Evolutionary conservation across 2,797 vertebrate species (phyloP), one percentile per base, ranked within the genome.

Genomic region (Synanceia verrucosa): DNA sequence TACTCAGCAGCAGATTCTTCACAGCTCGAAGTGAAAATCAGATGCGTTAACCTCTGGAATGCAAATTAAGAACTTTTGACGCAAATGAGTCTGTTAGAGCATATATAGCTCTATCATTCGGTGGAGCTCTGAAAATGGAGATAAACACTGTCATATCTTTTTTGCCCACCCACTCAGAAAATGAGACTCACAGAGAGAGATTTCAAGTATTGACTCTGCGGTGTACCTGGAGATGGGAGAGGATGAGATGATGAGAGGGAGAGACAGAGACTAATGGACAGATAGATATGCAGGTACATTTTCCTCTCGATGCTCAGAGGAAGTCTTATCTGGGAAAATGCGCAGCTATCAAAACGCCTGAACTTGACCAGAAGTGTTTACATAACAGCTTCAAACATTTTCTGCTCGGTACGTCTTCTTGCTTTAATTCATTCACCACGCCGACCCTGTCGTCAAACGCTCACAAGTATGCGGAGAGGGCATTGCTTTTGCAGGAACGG

Each of bases 211-310:
- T 88, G 73, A 70, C 81, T 43, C 6, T 53, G 58, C 77, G 9
- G 61, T 12, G 63, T 81, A 82, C 71, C 73, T 72, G 72, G 43
- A 76, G 84, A 70, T 58, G 57, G 34, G 52, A 68, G 47, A 71
- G 70, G 69, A 66, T 31, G 71, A 73, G 73, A 69, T n/a, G 77
- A 73, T 53, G 79, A 84, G 76, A 62, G 51, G 44, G 5, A 51
- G 53, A 74, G 73, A 70, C 52, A 16, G 73, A 74, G 66, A 84
- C 75, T 82, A 85, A 88, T 86, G 76, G 76, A 73, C 36, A 31
- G 77, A 83, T 83, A 79, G 84, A 89, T 74, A 84, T 83, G 83
- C 76, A 81, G 78, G 52, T 65, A 58, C 59, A 19, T 68, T 60
- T 79, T 67, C 55, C 59, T 84, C 82, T 67, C 8, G 56, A 76